Evolutionary conservation across 2,888 invertebrate genomes (phyloP), one percentile per base, ranked within the genome.

Genomic region (Erpobdella octoculata): DNA sequence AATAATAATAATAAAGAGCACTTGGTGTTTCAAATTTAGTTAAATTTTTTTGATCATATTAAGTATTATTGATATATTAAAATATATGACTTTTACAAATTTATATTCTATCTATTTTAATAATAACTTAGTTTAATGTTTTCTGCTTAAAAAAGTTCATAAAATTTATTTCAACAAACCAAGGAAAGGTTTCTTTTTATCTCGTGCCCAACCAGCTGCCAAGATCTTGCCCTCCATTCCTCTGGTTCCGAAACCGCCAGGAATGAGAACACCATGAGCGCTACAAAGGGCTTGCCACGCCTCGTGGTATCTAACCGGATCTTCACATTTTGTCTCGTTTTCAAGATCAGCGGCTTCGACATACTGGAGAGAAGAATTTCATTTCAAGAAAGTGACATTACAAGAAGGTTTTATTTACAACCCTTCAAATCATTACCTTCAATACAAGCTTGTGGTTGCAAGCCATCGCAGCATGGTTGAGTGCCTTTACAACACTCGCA

Each of bases 161-260:
- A n/a, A n/a, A n/a, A n/a, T n/a, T n/a, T n/a, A n/a, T n/a, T n/a
- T n/a, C n/a, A 59, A 61, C 74, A 72, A 76, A 82, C 97, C 98
- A 25, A 98, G 86, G 84, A 91, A 91, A 0, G 98, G 98, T 80
- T 90, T 91, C 65, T 89, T 88, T 67, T 91, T 93, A 78, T 88
- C 89, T 48, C 98, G 87, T 74, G 96, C 95, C 92, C 93, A 97
- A 78, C 90, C 87, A 77, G 91, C 91, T 0, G 97, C 96, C 74
- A 89, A 88, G 66, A 98, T 92, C 85, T 93, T 98, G 0, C 98
- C 98, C 82, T 95, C 94, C 80, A 93, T 89, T 5, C 98, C 98
- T 71, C 97, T 88, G 76, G 89, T 89, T 0, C 98, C 98, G 83
- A 99, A 98, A 15, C 98, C 98, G 72, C 98, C 98, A 2, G 98